phyloP scores from a whole-genome alignment of 2,113 vertebrate genomes.

The Petroica traversi region DNA sequence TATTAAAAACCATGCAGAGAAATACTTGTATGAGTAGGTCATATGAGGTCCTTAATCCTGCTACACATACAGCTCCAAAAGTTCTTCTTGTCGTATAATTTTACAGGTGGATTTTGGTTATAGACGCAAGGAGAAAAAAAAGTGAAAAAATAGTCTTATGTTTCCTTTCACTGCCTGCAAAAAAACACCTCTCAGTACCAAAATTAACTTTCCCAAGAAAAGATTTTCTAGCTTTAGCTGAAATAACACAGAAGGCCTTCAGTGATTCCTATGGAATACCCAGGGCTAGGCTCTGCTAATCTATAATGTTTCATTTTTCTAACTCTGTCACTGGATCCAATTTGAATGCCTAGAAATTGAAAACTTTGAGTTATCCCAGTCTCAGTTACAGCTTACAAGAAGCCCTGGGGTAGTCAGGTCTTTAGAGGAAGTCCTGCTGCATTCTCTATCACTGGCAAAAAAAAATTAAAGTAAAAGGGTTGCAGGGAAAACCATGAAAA shows the following conservation, averaged over 20 bases:
- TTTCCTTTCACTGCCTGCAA: not conserved
- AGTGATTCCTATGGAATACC: not conserved
- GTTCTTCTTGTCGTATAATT: not conserved
- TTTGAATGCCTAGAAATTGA: not conserved
- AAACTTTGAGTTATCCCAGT: not conserved
- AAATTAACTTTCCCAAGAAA: not conserved
- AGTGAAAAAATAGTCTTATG: not conserved
- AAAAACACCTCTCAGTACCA: not conserved
- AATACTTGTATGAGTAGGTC: not conserved
- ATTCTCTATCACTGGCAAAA: not conserved
- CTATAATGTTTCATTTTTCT: not conserved
- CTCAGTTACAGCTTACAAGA: not conserved
- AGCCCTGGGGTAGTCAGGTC: not conserved
- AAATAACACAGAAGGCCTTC: not conserved
- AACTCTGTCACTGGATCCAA: not conserved
- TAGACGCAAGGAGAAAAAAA: not conserved
- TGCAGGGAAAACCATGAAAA: not conserved
- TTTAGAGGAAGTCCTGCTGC: not conserved
- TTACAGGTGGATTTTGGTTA: not conserved
- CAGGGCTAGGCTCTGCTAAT: not conserved
- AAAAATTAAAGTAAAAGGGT: not conserved
- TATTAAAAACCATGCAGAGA: not conserved
- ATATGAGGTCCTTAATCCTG: not conserved
- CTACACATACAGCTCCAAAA: not conserved
- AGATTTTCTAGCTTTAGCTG: not conserved